A percentile compares a stretch with the other conserved stretches of the same genome.
Conservation (phyloP, 1,140 invertebrate species). For the Rhopalosiphum padi region DNA sequence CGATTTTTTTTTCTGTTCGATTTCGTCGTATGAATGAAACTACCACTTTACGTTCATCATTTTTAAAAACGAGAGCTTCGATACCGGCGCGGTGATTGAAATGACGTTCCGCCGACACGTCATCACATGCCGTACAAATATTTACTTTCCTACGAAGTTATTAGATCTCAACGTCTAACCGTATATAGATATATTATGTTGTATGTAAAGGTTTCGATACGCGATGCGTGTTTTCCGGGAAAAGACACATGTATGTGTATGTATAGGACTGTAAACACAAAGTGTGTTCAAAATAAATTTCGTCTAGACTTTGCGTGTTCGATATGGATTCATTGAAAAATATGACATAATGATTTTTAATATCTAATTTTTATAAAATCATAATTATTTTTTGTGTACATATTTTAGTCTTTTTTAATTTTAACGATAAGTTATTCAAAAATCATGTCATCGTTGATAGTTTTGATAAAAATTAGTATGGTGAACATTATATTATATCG, state of each 20-base stretch:
- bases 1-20: neutral
- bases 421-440: neutral
- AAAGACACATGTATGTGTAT: neutral
- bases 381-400: neutral
- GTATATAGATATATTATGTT: neutral
- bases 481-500: neutral
- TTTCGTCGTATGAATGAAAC: neutral
- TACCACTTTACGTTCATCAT: neutral
- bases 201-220: neutral
- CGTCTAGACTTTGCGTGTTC: neutral
- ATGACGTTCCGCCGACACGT: constrained; percentile 4
- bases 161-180: neutral
- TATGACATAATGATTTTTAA: neutral
- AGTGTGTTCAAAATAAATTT: neutral
- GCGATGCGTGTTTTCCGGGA: neutral
- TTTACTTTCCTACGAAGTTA: constrained; percentile 20
- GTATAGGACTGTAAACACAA: neutral
- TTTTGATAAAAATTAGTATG: neutral
- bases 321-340: neutral
- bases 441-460: neutral
- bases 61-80: neutral
- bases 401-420: neutral
- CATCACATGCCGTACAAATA: neutral
- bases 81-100: neutral
- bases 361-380: neutral